A percentile compares a stretch with the other conserved stretches of the same genome.
Evolutionary conservation across 2,797 vertebrate genomes (phyloP).

Genomic region (Gambusia yucatana): DNA sequence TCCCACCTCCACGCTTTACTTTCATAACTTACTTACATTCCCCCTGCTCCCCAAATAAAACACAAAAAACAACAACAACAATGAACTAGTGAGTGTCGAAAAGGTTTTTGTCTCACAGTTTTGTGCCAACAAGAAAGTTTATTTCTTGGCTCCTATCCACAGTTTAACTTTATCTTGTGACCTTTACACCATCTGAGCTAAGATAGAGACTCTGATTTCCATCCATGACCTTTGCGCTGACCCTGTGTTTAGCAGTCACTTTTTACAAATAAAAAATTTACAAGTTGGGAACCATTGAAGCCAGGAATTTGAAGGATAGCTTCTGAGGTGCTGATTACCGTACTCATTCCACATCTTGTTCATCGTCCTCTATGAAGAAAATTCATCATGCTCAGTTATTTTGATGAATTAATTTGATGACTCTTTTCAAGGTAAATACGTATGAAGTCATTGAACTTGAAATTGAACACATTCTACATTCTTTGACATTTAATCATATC

Average conservation of each 20-base stretch:
- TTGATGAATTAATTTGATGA: neutral
- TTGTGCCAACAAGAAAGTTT: neutral
- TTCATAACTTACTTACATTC: neutral
- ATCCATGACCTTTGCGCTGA: neutral
- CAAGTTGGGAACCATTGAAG: neutral
- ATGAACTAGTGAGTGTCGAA: neutral
- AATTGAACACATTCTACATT: neutral
- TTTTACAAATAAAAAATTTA: neutral
- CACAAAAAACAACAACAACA: no score
- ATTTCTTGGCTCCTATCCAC: conserved; percentile 2
- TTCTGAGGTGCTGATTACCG: neutral
- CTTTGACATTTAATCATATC: neutral
- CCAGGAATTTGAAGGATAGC: neutral
- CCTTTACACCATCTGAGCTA: neutral
- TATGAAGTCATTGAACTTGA: neutral
- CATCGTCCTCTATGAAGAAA: neutral
- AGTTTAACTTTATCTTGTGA: neutral
- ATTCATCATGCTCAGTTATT: neutral
- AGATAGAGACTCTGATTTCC: neutral
- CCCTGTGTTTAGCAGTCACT: neutral
- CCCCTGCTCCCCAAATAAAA: no score
- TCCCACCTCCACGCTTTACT: neutral
- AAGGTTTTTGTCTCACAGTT: neutral
- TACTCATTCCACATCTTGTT: neutral
- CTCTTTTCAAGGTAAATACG: neutral